These are phyloP conservation scores for Drosophila setosimentum DNA, from an alignment of 2,888 invertebrate species.

Conservation along the genomic window DNA sequence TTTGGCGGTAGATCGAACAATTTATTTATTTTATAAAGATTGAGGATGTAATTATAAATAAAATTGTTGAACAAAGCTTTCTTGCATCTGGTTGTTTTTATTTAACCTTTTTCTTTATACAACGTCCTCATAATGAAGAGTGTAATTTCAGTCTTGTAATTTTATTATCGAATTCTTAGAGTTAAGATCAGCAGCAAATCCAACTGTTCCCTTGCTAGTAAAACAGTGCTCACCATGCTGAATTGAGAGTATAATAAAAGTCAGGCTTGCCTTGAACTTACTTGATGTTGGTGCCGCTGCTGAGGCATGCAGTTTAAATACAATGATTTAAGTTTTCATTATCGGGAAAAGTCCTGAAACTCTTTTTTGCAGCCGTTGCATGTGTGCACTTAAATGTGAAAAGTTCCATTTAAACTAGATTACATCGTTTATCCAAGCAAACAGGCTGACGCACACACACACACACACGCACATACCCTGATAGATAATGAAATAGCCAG, in stretches of 20 bases:
- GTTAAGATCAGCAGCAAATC: background rate
- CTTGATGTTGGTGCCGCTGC: constrained; percentile 10
- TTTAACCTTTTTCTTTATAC: no score
- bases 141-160: background rate
- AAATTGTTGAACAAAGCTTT: background rate
- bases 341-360: constrained; percentile 54
- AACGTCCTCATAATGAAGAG: background rate
- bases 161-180: background rate
- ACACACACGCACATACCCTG: constrained; percentile 8
- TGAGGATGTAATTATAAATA: background rate
- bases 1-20: background rate
- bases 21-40: background rate
- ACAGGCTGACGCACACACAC: constrained; percentile 53
- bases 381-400: constrained; percentile 77
- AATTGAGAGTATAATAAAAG: constrained; percentile 20
- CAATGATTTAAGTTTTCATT: constrained; percentile 81
- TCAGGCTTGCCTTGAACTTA: background rate
- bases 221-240: background rate
- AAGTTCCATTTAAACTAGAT: constrained; percentile 79
- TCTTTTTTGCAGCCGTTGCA: constrained; percentile 24
- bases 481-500: constrained; percentile 61
- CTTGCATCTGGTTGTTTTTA: background rate
- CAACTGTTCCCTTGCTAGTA: background rate
- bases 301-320: constrained; percentile 58
- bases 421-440: constrained; percentile 79